A percentile compares a stretch with the other conserved stretches of the same genome.
Conservation (phyloP, 2,888 invertebrate genomes). For the Aphodius granarius region DNA sequence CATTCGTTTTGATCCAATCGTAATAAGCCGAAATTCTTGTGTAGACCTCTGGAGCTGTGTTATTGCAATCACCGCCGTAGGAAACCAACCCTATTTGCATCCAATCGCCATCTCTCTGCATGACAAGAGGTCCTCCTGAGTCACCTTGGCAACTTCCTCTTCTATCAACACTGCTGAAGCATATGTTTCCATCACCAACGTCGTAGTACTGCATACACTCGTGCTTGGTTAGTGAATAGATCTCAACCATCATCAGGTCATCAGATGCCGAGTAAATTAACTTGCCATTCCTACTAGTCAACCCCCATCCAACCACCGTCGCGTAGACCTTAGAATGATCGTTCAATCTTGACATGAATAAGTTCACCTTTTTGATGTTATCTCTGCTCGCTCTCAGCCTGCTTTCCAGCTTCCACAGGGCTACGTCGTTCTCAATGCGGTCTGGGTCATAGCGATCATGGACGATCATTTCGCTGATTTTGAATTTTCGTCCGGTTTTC, state of each 20-base stretch:
- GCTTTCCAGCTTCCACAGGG: conserved; percentile 18
- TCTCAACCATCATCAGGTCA: neutral
- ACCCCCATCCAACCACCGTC: neutral
- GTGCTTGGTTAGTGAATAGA: neutral
- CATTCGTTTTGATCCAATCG: conserved; percentile 9
- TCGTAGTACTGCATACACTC: neutral
- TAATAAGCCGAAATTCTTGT: neutral
- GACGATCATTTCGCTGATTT: neutral
- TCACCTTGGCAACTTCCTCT: conserved; percentile 6
- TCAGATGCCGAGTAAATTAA: neutral
- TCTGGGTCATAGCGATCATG: conserved; percentile 6
- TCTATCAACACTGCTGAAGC: neutral
- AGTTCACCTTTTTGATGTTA: neutral
- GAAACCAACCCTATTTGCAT: conserved; percentile 7
- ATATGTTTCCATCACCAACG: neutral
- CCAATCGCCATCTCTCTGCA: too few species aligned
- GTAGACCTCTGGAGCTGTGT: neutral
- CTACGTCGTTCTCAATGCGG: conserved; percentile 25
- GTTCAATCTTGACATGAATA: neutral
- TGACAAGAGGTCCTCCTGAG: conserved; percentile 11
- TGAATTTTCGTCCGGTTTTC: neutral
- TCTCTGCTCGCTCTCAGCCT: neutral
- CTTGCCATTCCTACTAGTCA: neutral
- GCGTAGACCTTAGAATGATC: neutral
- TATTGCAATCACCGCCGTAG: conserved; percentile 1